Evolutionary conservation across 2,797 vertebrate species (phyloP).

Genomic region (Pangasius larnaudii): DNA sequence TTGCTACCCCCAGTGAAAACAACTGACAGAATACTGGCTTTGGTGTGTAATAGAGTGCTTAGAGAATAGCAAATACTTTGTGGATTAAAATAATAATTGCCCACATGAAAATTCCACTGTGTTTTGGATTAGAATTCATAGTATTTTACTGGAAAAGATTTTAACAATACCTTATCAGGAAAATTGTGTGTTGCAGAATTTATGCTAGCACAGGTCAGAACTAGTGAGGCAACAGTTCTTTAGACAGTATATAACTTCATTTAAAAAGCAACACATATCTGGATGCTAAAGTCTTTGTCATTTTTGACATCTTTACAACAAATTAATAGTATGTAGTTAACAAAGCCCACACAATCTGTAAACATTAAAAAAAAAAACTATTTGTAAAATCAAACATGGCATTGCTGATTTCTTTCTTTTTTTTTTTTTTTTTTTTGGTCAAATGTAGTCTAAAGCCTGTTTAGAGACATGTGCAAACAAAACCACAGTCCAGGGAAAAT

Average conservation of each 20-base stretch:
- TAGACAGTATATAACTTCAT: neutral
- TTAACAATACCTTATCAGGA: neutral
- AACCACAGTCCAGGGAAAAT: neutral
- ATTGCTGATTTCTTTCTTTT: neutral
- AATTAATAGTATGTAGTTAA: neutral
- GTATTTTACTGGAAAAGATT: neutral
- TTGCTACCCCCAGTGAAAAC: neutral
- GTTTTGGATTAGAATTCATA: neutral
- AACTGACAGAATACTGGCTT: neutral
- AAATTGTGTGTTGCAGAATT: neutral
- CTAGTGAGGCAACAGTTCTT: neutral
- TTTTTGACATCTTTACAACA: neutral
- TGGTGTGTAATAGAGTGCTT: neutral
- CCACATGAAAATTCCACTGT: neutral
- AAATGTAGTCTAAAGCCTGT: neutral
- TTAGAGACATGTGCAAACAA: neutral
- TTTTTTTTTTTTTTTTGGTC: neutral
- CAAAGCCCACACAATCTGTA: neutral
- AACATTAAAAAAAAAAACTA: neutral
- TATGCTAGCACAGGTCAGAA: neutral
- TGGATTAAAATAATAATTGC: neutral
- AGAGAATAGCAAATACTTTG: neutral
- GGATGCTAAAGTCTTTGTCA: neutral
- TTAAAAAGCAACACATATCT: neutral
- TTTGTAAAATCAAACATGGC: slow-evolving; percentile 11